phyloP scores from a whole-genome alignment of 2,113 vertebrate species.

The Campylomormyrus numenius region DNA sequence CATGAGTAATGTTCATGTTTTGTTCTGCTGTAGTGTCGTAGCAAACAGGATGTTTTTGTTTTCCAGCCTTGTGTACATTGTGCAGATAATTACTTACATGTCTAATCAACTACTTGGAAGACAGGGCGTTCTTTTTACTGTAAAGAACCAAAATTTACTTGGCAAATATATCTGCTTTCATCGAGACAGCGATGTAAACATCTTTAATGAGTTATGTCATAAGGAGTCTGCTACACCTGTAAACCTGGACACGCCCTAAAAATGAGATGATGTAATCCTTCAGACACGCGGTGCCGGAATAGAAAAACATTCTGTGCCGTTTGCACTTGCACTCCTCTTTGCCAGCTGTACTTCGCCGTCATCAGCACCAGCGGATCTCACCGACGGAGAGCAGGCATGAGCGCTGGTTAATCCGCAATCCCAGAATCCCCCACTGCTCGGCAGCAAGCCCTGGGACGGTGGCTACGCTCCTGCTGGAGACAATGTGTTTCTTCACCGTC shows the following conservation, averaged over 20 bases:
- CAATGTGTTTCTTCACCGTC: constrained; percentile 18
- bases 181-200: not conserved
- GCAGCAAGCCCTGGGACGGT: not conserved
- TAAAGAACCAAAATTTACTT: not conserved
- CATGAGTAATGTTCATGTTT: not conserved
- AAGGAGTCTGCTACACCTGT: not conserved
- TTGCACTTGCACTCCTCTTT: not conserved
- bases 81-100: not conserved
- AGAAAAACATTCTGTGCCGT: not conserved
- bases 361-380: not conserved
- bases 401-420: not conserved
- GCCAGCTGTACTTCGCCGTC: not conserved
- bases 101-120: not conserved
- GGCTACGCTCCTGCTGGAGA: not conserved
- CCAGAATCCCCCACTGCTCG: not conserved
- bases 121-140: not conserved
- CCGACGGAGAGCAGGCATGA: not conserved
- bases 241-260: not conserved
- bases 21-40: not conserved
- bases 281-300: not conserved
- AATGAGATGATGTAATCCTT: not conserved
- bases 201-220: not conserved
- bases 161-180: not conserved
- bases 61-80: not conserved
- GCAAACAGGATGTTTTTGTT: not conserved